Evolutionary conservation across 2,888 invertebrate genomes (phyloP), one percentile per base, ranked within the genome.

Genomic region (Philaethria dido): DNA sequence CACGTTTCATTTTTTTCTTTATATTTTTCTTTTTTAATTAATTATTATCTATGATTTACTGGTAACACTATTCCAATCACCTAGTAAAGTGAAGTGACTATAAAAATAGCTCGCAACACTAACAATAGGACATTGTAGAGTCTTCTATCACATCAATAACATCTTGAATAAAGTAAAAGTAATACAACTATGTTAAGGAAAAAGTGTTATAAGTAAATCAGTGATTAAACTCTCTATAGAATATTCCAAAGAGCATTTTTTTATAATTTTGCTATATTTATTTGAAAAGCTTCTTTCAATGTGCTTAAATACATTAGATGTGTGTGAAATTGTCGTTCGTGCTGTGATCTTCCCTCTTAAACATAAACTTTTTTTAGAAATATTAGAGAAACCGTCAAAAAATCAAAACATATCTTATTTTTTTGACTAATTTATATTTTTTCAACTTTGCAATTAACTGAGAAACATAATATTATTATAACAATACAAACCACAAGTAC

Each of bases 1-100:
- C 96, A 96, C 95, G 96, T 96, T 94, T 92, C 94, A 93, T 94
- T 92, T 90, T 78, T 89, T 91, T 86, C 82, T 66, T 70, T 69
- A 63, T 86, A 85, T 89, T 87, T 86, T 87, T 89, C 89, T 89
- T 85, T 91, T 89, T 86, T 82, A 74, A 69, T 73, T 73, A 65
- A 70, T 72, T 67, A 55, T 72, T 72, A 69, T 48, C 63, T 50
- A 62, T 9, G 52, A 57, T 67, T 62, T 69, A 61, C 64, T 69
- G 39, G 36, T 50, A 47, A 60, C 33, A 50, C 16, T 36, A 44
- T n/a, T 3, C 13, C 13, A 42, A 48, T n/a, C 9, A 9, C 1
- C 2, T 18, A 45, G 4, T 16, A 22, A 16, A 18, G 44, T 2
- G 36, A 16, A 42, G 22, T 47, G 22, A 22, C 5, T 47, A 13